These are phyloP conservation scores for Dryobates pubescens DNA, from an alignment of 2,797 vertebrate genomes.

Conservation along the genomic window DNA sequence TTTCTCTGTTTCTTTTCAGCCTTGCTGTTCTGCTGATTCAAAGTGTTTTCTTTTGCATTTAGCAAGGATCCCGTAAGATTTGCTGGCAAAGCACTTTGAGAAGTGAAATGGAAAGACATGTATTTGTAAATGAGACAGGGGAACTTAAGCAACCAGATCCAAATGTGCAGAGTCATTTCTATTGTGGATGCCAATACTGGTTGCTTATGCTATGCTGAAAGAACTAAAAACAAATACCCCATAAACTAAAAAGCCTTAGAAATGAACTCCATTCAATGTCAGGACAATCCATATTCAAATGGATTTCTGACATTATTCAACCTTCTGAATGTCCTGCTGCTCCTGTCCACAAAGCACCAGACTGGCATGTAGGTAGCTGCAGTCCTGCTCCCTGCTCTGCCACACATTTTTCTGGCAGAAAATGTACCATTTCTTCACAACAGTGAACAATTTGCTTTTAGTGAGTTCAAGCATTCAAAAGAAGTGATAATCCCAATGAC, in stretches of 20 bases:
- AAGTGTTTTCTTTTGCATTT: neutral
- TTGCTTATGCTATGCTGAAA: neutral
- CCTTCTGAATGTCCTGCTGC: neutral
- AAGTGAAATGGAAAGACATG: neutral
- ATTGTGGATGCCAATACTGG: neutral
- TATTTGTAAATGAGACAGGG: neutral
- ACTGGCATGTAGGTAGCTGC: neutral
- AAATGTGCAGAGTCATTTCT: neutral
- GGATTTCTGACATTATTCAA: neutral
- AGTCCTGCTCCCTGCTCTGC: neutral
- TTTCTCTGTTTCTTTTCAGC: neutral
- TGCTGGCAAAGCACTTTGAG: neutral
- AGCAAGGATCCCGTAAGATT: neutral
- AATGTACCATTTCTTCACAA: neutral
- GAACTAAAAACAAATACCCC: neutral
- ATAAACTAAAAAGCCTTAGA: neutral
- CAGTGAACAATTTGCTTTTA: neutral
- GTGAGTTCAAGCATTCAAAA: neutral
- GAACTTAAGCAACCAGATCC: neutral
- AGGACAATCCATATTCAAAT: neutral
- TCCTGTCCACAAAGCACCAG: neutral
- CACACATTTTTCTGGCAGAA: accelerated
- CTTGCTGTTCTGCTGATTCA: slow-evolving; percentile 6
- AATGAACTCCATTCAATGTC: neutral
- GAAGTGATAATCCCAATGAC: neutral